phyloP scores from a whole-genome alignment of 2,888 invertebrate genomes.

The Malthinus flaveolus region DNA sequence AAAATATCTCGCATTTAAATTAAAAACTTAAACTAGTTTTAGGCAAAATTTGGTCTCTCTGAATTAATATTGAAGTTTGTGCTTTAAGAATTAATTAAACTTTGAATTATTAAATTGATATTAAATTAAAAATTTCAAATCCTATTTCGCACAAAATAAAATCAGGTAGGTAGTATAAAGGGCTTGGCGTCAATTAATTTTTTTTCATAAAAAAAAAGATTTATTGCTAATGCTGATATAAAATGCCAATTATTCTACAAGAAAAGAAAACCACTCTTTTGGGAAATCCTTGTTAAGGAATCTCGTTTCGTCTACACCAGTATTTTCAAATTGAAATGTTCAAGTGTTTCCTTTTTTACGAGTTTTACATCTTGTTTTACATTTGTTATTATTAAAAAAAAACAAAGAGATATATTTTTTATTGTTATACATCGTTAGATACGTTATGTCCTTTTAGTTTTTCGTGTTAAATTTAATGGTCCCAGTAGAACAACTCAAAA shows the following conservation, averaged over 20 bases:
- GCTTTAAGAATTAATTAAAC: no score
- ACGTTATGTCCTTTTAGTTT: slow-evolving; percentile 8
- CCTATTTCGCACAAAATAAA: no score
- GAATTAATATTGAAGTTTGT: no score
- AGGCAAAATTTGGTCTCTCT: no score
- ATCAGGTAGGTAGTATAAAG: no score
- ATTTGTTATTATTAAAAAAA: not conserved
- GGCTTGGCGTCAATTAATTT: no score
- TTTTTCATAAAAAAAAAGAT: no score
- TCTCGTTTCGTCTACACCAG: slow-evolving; percentile 4
- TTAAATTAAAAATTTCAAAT: no score
- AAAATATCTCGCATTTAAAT: no score
- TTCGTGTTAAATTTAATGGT: slow-evolving; percentile 17
- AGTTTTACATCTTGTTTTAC: slow-evolving; percentile 11
- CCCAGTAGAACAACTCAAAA: slow-evolving; percentile 11
- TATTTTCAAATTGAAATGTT: slow-evolving; percentile 16
- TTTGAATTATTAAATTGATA: no score
- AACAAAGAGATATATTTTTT: no score
- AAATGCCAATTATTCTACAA: slow-evolving; percentile 15
- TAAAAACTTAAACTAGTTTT: no score
- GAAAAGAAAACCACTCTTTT: slow-evolving; percentile 12
- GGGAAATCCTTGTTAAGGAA: slow-evolving; percentile 17
- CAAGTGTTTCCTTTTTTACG: slow-evolving; percentile 11
- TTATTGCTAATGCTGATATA: slow-evolving; percentile 9
- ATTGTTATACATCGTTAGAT: not conserved